Evolutionary conservation across 2,888 invertebrate genomes (phyloP), one percentile per base, ranked within the genome.

Genomic region (Lacanobia oleracea): DNA sequence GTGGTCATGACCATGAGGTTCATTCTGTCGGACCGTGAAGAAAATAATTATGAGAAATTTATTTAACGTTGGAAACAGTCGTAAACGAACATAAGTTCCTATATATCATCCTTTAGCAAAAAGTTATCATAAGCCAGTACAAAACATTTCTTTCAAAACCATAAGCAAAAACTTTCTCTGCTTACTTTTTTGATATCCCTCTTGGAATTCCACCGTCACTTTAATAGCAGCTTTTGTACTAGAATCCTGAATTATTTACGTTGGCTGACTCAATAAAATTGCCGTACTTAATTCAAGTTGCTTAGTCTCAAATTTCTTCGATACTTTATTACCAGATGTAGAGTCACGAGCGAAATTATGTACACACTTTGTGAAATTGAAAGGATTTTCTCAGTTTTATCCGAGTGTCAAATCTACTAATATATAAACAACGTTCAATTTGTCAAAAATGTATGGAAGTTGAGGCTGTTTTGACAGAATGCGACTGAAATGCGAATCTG

Each of bases 181-280:
- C 48, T 27, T 51, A 63, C 48, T 53, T 54, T 59, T 72, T 50
- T 63, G 3, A 69, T 53, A 53, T 64, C 21, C 70, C 51, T 16
- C 67, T 50, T 81, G 57, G 48, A 76, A 69, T 79, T 67, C 65
- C 61, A 43, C 62, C 73, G 60, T 67, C 78, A 67, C 65, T 79
- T 70, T 83, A 79, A 82, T 61, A 40, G 65, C 61, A 70, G 43
- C 23, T 37, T 71, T 66, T 70, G 37, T 77, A 65, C 43, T 56
- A 63, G 77, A 81, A 83, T 84, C 73, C 86, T 89, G 86, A 88
- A 88, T 89, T 79, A 89, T 89, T 85, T 79, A 78, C 66, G 54
- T 74, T 50, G 65, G 70, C 69, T 75, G 73, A 77, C 68, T 84
- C 83, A 77, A 88, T 86, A 86, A 82, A 81, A 78, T 72, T 77